A percentile compares a stretch with the other conserved stretches of the same genome.
Conservation (phyloP, 2,888 invertebrate genomes). For the Drosophila maculinotata region DNA sequence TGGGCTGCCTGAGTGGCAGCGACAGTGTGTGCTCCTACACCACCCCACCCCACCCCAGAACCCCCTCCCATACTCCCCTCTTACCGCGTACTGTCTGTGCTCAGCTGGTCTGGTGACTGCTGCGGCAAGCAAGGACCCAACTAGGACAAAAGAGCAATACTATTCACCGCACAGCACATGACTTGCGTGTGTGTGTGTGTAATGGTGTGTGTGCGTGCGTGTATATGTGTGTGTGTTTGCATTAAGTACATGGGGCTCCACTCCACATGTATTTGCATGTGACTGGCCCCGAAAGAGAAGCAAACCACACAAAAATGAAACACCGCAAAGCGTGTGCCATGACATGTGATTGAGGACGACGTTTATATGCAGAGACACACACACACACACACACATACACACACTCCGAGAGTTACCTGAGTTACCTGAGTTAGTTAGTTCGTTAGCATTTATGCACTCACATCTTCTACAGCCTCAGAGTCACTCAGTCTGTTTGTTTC, state of each 20-base stretch:
- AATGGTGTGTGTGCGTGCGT: constrained; percentile 9
- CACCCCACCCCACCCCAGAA: neutral
- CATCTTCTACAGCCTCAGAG: constrained; percentile 8
- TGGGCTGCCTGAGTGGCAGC: constrained; percentile 75
- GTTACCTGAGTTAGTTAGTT: constrained; percentile 76
- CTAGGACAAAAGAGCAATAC: constrained; percentile 80
- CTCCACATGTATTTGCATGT: constrained; percentile 61
- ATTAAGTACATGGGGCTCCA: constrained; percentile 58
- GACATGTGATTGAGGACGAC: constrained; percentile 82
- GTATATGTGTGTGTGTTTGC: constrained; percentile 47
- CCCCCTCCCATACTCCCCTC: neutral
- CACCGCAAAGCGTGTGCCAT: constrained; percentile 78
- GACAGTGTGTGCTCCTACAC: constrained; percentile 49
- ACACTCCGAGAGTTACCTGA: constrained; percentile 10
- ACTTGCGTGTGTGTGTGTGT: constrained; percentile 18
- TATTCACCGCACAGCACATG: constrained; percentile 57
- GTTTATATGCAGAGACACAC: constrained; percentile 63
- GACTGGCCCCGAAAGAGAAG: constrained; percentile 60
- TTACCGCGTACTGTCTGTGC: constrained; percentile 24
- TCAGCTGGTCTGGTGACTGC: constrained; percentile 50
- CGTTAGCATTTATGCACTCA: constrained; percentile 79
- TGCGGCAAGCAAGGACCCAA: constrained; percentile 74
- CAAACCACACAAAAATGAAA: constrained; percentile 69
- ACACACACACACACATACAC: constrained; percentile 19
- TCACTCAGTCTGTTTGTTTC: neutral